Percentiles rank a stretch among this genome's conserved stretches.
phyloP scores from a whole-genome alignment of 2,113 vertebrate species.

The Apteryx owenii region DNA sequence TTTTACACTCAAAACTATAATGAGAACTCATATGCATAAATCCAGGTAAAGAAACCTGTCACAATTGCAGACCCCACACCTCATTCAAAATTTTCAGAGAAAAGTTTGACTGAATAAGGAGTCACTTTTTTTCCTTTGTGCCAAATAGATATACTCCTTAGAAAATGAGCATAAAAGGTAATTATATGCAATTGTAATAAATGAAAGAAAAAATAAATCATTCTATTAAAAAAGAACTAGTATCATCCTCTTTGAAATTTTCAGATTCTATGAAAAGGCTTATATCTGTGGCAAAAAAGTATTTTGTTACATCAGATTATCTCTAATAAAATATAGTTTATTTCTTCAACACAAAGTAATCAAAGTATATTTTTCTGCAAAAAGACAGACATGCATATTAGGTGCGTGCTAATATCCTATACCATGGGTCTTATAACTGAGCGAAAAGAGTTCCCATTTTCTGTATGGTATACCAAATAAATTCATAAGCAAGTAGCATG shows the following conservation, averaged over 20 bases:
- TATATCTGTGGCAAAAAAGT: neutral
- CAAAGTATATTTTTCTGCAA: neutral
- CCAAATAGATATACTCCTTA: neutral
- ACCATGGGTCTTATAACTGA: neutral
- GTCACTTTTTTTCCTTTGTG: neutral
- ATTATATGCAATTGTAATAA: neutral
- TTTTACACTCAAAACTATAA: neutral
- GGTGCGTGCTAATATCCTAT: neutral
- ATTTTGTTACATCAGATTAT: neutral
- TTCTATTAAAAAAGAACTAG: neutral
- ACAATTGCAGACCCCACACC: neutral
- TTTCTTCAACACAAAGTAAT: neutral
- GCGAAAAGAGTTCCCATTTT: neutral
- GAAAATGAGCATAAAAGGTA: neutral
- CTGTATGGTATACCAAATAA: neutral
- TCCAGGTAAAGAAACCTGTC: neutral
- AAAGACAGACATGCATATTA: neutral
- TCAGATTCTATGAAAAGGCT: neutral
- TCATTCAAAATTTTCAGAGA: neutral
- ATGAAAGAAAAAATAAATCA: neutral
- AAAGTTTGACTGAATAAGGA: neutral
- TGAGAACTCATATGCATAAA: neutral
- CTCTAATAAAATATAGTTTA: neutral
- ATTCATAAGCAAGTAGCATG: neutral
- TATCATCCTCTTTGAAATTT: neutral